Base-by-base conservation (phyloP, 2,113 vertebrate genomes). In the Amazona guildingii region DNA sequence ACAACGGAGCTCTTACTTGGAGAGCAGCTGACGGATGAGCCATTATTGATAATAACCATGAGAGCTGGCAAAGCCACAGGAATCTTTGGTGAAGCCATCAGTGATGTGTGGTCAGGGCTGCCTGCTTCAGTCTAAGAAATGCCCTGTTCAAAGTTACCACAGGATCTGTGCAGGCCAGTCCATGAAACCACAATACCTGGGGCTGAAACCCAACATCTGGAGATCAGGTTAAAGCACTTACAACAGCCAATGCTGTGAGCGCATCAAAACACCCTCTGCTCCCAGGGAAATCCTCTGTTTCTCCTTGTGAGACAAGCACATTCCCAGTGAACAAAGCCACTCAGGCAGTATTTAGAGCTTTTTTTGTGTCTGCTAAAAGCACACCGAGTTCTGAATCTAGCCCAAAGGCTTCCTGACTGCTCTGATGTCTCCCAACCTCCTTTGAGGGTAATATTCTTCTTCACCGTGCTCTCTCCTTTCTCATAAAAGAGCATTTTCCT, bases 301-400 rank as follows among this genome's bases (percentile, higher is more conserved):
- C 6, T 1, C 37, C 75, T 64, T 5, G 0, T 0, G 0, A 70
- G 21, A 24, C 8, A 15, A 62, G 24, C 0, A 0, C 9, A 1
- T 54, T 81, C 49, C 16, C 73, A 76, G 55, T 1, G 8, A 61
- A 48, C 14, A 49, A 37, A 37, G 59, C 33, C 48, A 67, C n/a
- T 10, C 83, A 83, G 37, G 1, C 63, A 27, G 14, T 8, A n/a
- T 69, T 62, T 48, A 83, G 39, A 68, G 44, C 16, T 27, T 3
- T 52, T 77, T 85, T 16, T 46, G 62, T 49, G 37, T 43, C 89
- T 73, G 74, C 51, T 79, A 90, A 86, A 75, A 48, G 48, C 70
- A 76, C 69, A 95, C 87, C 79, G 80, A 79, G 67, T 92, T 66
- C 87, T 62, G 70, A 62, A 94, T 24, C 28, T 48, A 54, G 70